Conservation (phyloP, 2,888 invertebrate species). For the Neoaliturus tenellus region DNA sequence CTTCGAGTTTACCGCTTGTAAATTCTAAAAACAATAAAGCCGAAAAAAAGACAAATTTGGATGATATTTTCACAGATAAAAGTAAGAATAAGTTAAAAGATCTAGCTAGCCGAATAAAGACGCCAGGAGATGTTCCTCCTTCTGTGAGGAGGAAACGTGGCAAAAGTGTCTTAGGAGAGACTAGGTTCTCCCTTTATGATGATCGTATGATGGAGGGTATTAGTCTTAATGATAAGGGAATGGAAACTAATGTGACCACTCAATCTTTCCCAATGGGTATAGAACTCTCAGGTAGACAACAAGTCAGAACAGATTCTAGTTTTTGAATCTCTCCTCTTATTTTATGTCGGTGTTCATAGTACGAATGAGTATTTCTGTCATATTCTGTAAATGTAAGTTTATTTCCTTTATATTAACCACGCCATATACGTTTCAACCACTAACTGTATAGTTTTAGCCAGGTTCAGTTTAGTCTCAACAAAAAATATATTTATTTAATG, state of each 20-base stretch:
- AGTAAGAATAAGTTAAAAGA: conserved; percentile 73
- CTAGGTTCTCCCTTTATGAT: conserved; percentile 89
- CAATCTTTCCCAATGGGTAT: conserved; percentile 49
- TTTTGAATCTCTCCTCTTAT: conserved; percentile 32
- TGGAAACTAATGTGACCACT: conserved; percentile 37
- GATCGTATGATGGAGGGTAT: conserved; percentile 86
- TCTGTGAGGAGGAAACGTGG: conserved; percentile 83
- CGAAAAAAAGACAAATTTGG: conserved; percentile 63
- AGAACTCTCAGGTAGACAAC: conserved; percentile 48
- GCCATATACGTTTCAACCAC: background rate
- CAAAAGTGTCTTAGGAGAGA: conserved; percentile 75
- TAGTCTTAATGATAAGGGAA: conserved; percentile 6
- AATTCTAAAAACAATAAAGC: conserved; percentile 67
- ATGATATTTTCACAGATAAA: conserved; percentile 52
- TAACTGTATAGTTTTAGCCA: too few relatives aligned
- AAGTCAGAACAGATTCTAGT: conserved; percentile 44
- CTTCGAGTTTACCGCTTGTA: conserved; percentile 65
- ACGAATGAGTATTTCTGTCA: conserved; percentile 1
- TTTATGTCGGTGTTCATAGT: background rate
- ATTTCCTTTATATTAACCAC: background rate
- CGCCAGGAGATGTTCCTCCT: conserved; percentile 88
- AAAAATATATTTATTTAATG: too few relatives aligned
- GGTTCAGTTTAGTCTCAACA: too few relatives aligned
- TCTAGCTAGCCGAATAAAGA: conserved; percentile 86
- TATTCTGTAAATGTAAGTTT: background rate